Percentiles rank a stretch among this genome's conserved stretches.
Conservation (phyloP, 2,113 vertebrate species). For the Chaetops frenatus region DNA sequence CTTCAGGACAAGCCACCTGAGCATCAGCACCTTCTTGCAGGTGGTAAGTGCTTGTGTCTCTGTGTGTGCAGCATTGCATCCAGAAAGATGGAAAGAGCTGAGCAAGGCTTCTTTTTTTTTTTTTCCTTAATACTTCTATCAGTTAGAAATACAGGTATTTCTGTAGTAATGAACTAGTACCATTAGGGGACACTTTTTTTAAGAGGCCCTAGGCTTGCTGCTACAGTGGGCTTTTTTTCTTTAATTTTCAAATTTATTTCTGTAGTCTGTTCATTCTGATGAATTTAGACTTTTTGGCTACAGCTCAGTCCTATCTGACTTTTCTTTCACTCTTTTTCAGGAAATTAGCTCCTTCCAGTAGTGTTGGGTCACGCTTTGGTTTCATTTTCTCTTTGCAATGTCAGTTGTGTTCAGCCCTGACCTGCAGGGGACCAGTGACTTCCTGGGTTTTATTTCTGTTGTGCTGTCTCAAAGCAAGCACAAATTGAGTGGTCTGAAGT, state of each 20-base stretch:
- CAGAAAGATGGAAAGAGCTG: neutral
- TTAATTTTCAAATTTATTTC: neutral
- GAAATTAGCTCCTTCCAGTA: neutral
- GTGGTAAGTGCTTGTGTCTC: neutral
- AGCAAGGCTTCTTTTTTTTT: neutral
- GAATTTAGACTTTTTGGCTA: neutral
- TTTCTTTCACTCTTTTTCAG: neutral
- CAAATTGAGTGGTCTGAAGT: neutral
- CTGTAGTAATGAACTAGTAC: neutral
- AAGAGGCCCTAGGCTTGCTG: neutral
- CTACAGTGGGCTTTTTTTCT: neutral
- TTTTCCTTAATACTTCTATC: neutral
- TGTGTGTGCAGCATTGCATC: neutral
- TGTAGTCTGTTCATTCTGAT: neutral
- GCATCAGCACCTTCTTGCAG: neutral
- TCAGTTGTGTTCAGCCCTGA: neutral
- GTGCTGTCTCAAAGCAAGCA: neutral
- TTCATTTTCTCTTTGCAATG: neutral
- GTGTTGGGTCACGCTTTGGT: neutral
- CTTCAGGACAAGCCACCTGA: neutral
- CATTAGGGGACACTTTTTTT: neutral
- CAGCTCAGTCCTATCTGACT: neutral
- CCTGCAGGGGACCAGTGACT: fast-evolving
- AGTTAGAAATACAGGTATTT: neutral
- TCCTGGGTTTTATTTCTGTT: neutral